phyloP scores from a whole-genome alignment of 2,113 vertebrate species.

The Microcebus jonahi region DNA sequence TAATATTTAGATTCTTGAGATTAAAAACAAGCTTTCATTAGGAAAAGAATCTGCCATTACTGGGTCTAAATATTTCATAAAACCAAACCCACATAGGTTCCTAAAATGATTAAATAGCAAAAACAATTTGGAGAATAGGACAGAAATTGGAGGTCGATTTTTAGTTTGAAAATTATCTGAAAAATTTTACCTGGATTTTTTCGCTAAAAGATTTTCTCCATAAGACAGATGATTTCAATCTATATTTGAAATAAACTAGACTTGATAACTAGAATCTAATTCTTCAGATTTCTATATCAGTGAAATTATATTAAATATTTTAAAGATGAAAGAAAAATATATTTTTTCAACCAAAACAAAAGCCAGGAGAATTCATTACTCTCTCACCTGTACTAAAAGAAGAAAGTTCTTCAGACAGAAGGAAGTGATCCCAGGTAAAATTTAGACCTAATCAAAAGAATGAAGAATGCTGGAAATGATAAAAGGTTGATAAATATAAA shows the following conservation, averaged over 20 bases:
- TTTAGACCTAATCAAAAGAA: neutral
- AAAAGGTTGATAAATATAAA: neutral
- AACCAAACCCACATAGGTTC: neutral
- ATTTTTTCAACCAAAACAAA: neutral
- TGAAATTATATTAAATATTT: neutral
- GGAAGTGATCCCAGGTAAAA: neutral
- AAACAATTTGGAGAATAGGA: neutral
- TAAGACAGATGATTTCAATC: neutral
- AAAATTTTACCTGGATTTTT: neutral
- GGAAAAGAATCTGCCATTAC: neutral
- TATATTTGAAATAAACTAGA: neutral
- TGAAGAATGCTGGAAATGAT: neutral
- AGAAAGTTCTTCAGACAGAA: neutral
- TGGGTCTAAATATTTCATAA: neutral
- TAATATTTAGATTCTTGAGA: neutral
- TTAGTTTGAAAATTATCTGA: neutral
- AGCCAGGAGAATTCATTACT: neutral
- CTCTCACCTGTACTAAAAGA: neutral
- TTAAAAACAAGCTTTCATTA: slow-evolving; percentile 7
- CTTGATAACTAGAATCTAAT: neutral
- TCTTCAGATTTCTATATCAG: neutral
- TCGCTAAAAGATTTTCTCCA: neutral
- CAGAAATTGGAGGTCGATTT: neutral
- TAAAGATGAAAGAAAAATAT: neutral
- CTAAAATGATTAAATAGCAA: neutral